Percentiles rank a stretch among this genome's conserved stretches.
phyloP scores from a whole-genome alignment of 2,113 vertebrate species.

The Lepisosteus oculatus region DNA sequence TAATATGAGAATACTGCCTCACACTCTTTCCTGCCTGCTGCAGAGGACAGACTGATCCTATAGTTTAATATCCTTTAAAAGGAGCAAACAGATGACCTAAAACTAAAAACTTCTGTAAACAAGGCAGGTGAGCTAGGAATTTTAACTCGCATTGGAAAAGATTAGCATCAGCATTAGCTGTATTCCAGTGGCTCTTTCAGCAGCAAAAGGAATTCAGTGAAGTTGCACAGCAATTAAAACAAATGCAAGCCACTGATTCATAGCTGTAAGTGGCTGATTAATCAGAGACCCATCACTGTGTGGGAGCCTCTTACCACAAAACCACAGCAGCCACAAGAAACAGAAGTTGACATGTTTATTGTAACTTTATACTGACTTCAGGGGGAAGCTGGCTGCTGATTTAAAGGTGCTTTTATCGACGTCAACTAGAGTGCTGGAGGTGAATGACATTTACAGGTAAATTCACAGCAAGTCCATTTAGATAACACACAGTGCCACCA shows the following conservation, averaged over 20 bases:
- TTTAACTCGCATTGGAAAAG: neutral
- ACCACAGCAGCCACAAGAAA: constrained; percentile 24
- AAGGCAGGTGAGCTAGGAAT: neutral
- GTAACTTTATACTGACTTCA: constrained; percentile 32
- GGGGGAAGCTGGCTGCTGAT: constrained; percentile 28
- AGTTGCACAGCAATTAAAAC: constrained; percentile 20
- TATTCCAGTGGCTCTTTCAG: neutral
- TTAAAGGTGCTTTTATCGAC: constrained; percentile 42
- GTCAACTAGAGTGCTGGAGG: constrained; percentile 38
- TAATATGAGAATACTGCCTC: no score
- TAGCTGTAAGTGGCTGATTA: constrained; percentile 25
- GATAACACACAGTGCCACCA: constrained; percentile 30
- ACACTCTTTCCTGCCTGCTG: no score
- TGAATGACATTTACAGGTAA: constrained; percentile 52
- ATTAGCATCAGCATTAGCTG: neutral
- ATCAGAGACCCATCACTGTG: constrained; percentile 12
- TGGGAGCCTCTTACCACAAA: constrained; percentile 21
- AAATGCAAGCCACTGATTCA: constrained; percentile 7
- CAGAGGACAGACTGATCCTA: no score
- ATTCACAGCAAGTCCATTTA: constrained; percentile 35
- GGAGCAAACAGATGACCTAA: neutral
- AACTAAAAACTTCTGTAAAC: neutral
- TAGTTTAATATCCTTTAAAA: no score
- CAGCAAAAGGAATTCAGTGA: constrained; percentile 1
- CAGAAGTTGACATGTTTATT: constrained; percentile 39